phyloP scores from a whole-genome alignment of 2,888 invertebrate genomes.

The Drosophila lacicola region DNA sequence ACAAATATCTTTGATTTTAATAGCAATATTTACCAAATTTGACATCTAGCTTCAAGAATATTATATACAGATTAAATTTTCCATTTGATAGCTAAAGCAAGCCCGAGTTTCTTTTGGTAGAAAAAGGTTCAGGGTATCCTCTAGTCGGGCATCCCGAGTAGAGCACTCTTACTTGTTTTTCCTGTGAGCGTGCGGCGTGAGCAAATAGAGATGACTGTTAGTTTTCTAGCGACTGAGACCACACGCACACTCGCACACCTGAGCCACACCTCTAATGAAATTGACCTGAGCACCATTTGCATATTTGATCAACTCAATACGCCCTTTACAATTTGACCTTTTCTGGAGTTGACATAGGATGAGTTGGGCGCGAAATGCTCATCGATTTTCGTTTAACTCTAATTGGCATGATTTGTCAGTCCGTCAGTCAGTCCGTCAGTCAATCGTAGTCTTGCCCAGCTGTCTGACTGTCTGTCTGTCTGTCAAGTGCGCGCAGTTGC shows the following conservation, averaged over 20 bases:
- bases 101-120: too few species aligned
- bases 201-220: slow-evolving; percentile 69
- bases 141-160: too few species aligned
- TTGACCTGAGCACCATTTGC: slow-evolving; percentile 44
- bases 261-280: slow-evolving; percentile 36
- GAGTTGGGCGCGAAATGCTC: slow-evolving; percentile 6
- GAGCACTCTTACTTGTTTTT: not conserved
- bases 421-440: not conserved
- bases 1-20: too few species aligned
- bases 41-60: too few species aligned
- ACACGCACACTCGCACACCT: slow-evolving; percentile 32
- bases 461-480: not conserved
- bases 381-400: slow-evolving; percentile 61
- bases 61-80: too few species aligned
- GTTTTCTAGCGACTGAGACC: slow-evolving; percentile 28
- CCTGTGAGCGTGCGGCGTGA: not conserved
- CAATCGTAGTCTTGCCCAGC: slow-evolving; percentile 2
- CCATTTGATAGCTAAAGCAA: too few species aligned
- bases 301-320: slow-evolving; percentile 50
- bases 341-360: not conserved
- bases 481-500: slow-evolving; percentile 11
- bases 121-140: too few species aligned
- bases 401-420: slow-evolving; percentile 53
- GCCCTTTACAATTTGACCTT: slow-evolving; percentile 29
- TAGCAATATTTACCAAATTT: too few species aligned